Conservation (phyloP, 2,113 vertebrate species). For the Thymallus thymallus region DNA sequence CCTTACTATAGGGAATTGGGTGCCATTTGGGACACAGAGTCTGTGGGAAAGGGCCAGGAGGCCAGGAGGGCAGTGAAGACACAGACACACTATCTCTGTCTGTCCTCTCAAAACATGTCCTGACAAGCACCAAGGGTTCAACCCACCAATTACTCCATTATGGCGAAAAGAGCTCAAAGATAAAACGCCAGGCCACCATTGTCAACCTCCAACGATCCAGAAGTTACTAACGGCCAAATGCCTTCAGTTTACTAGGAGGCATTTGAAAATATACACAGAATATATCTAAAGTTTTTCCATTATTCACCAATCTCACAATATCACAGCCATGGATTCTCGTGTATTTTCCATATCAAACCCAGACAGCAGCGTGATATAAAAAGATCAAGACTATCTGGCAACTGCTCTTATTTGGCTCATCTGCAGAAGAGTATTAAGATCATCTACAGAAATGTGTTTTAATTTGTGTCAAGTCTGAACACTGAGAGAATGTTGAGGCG, state of each 20-base stretch:
- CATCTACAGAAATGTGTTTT: conserved; percentile 49
- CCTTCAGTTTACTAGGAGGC: no score
- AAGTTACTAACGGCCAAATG: conserved; percentile 21
- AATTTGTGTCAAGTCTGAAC: conserved; percentile 7
- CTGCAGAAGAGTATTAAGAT: conserved; percentile 33
- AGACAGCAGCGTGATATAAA: conserved; percentile 8
- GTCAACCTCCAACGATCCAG: conserved; percentile 27
- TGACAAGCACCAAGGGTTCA: conserved; percentile 18
- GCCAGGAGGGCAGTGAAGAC: not conserved
- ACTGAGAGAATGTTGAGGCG: conserved; percentile 7
- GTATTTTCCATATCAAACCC: conserved; percentile 30
- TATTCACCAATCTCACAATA: not conserved
- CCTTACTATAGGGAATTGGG: not conserved
- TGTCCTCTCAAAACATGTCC: conserved; percentile 20
- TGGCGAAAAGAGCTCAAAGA: conserved; percentile 39
- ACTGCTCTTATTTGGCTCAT: conserved; percentile 23
- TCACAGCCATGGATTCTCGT: not conserved
- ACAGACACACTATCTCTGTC: not conserved
- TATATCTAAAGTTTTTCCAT: not conserved
- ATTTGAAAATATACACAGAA: no score
- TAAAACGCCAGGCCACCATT: not conserved
- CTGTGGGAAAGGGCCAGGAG: conserved; percentile 12
- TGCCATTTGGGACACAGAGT: no score
- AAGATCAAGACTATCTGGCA: conserved; percentile 37
- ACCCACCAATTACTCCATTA: conserved; percentile 30